Conservation (phyloP, 2,797 vertebrate species). For the Lepilemur ruficaudatus region DNA sequence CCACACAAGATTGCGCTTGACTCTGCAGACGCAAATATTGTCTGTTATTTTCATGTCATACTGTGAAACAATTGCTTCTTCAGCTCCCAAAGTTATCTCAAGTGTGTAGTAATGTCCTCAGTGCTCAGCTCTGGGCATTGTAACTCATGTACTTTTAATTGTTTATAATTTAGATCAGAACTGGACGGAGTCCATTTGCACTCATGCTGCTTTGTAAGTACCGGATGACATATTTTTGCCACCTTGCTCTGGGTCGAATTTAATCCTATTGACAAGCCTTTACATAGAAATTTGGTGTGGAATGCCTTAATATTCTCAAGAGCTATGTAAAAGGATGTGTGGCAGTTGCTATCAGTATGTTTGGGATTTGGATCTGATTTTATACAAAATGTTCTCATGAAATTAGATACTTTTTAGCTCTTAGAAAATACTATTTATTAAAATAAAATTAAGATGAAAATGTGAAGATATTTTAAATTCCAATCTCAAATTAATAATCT, state of each 20-base stretch:
- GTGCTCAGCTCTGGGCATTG: slow-evolving; percentile 79
- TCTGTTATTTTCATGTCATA: slow-evolving; percentile 80
- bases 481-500: slow-evolving; percentile 73
- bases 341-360: slow-evolving; percentile 82
- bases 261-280: slow-evolving; percentile 83
- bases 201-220: slow-evolving; percentile 80
- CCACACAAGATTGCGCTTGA: slow-evolving; percentile 68
- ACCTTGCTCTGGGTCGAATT: slow-evolving; percentile 83
- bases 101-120: slow-evolving; percentile 80
- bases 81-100: slow-evolving; percentile 81
- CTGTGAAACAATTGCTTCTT: slow-evolving; percentile 83
- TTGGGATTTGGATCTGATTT: slow-evolving; percentile 84
- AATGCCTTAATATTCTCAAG: slow-evolving; percentile 81
- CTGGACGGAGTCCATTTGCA: slow-evolving; percentile 81
- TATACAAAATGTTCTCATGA: slow-evolving; percentile 82
- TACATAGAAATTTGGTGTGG: slow-evolving; percentile 78
- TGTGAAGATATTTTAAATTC: slow-evolving; percentile 74
- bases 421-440: slow-evolving; percentile 80
- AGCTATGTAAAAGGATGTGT: slow-evolving; percentile 81
- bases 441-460: slow-evolving; percentile 79
- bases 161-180: slow-evolving; percentile 81
- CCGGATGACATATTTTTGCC: slow-evolving; percentile 82
- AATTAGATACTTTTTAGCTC: slow-evolving; percentile 80
- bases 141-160: slow-evolving; percentile 85
- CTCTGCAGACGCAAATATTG: slow-evolving; percentile 80